Base-by-base conservation (phyloP, 2,113 vertebrate genomes). In the Stigmatopora argus region DNA sequence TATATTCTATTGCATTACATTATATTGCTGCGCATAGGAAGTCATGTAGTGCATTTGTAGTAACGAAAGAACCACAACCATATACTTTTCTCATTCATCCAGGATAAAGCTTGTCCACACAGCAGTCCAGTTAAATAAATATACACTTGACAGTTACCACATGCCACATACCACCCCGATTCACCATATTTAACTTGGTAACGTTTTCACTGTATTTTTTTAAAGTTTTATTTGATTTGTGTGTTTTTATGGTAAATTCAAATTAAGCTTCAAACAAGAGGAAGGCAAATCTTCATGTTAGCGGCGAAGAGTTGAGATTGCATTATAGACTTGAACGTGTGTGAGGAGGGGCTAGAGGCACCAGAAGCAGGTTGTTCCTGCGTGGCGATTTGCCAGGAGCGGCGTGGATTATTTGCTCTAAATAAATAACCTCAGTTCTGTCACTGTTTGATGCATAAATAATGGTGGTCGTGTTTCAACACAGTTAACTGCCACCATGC, bases 371-470 rank as follows among this genome's bases (percentile, higher is more conserved):
- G 73, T 79, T 74, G 70, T 64, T 44, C n/a, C 58, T 60, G 58
- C 58, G 63, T 84, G 81, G 84, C 78, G 62, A 62, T 47, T 65
- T 76, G 80, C 80, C 83, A 81, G 64, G 34, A 78, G 66, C 75
- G 65, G 60, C 67, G 69, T 76, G 74, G 82, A 81, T 72, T 79
- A 78, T 85, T 80, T 83, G 75, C 74, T 67, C 79, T 74, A 83
- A 80, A 84, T 83, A 84, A 80, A 61, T 61, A 61, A 61, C 78
- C 60, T 49, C 41, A 73, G 69, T 62, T 70, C 57, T 77, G 80
- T 79, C 77, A 74, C 77, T 65, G 68, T 79, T 83, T 70, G 71
- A 68, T 78, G 72, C 78, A 78, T 78, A 80, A 80, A 84, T 81
- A 81, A 82, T 66, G 52, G 66, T 78, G 78, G 69, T 56, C 77